phyloP scores from a whole-genome alignment of 2,888 invertebrate species.

The Nymphalis c-album region DNA sequence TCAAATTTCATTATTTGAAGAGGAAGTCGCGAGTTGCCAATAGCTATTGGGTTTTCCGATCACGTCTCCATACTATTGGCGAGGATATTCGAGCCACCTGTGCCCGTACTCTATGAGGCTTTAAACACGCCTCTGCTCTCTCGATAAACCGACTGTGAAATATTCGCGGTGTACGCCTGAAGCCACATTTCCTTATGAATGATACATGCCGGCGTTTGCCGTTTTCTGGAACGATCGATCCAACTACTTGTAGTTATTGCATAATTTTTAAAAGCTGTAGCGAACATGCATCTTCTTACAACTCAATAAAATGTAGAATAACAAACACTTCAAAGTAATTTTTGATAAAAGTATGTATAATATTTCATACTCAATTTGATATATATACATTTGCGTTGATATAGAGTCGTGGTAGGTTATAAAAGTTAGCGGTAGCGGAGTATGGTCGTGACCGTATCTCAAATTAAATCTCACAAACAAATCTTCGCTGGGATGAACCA shows the following conservation, averaged over 20 bases:
- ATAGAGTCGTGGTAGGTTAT: constrained; percentile 7
- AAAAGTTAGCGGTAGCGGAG: constrained; percentile 53
- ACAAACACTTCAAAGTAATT: too few species aligned
- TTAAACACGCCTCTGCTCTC: constrained; percentile 74
- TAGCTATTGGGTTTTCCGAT: constrained; percentile 75
- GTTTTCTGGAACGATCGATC: constrained; percentile 47
- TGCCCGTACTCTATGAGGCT: constrained; percentile 77
- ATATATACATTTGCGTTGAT: not conserved
- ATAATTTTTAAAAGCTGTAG: constrained; percentile 54
- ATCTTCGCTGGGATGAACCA: constrained; percentile 61
- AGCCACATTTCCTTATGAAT: constrained; percentile 76
- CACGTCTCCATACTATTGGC: constrained; percentile 78
- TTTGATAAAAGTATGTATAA: not conserved
- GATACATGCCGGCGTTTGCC: constrained; percentile 67
- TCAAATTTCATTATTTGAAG: constrained; percentile 79
- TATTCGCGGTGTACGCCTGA: constrained; percentile 69
- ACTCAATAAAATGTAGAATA: not conserved
- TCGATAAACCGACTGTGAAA: constrained; percentile 79
- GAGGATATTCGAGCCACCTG: constrained; percentile 78
- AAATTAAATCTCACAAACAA: constrained; percentile 79
- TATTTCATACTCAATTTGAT: not conserved
- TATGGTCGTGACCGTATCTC: constrained; percentile 75
- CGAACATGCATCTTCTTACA: constrained; percentile 42
- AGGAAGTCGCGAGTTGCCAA: constrained; percentile 76
- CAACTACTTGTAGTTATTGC: constrained; percentile 54